These are phyloP conservation scores for Synanthedon formicaeformis DNA, from an alignment of 2,888 invertebrate species.

Conservation along the genomic window DNA sequence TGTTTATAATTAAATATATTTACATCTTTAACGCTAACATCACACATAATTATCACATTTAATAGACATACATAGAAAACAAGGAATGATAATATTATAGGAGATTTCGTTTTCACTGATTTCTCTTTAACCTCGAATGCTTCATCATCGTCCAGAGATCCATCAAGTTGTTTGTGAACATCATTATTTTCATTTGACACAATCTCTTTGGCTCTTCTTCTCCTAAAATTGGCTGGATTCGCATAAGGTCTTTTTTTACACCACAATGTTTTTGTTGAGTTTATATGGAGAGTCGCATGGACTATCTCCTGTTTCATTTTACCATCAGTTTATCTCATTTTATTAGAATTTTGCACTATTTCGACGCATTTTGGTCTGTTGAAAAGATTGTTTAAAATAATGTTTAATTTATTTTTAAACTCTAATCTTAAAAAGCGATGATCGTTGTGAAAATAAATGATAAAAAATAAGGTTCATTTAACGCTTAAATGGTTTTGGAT, in stretches of 20 bases:
- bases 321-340: conserved; percentile 48
- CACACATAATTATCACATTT: conserved; percentile 64
- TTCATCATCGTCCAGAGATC: conserved; percentile 56
- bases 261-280: conserved; percentile 23
- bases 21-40: conserved; percentile 55
- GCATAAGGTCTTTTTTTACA: conserved; percentile 28
- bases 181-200: conserved; percentile 11
- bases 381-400: background rate
- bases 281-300: conserved; percentile 47
- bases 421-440: background rate
- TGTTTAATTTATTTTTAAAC: background rate
- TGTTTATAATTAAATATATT: conserved; percentile 29
- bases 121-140: conserved; percentile 50
- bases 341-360: conserved; percentile 13
- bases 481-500: background rate
- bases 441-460: background rate
- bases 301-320: conserved; percentile 63
- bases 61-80: conserved; percentile 50
- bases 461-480: background rate
- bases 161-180: conserved; percentile 20
- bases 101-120: conserved; percentile 17
- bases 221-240: conserved; percentile 31
- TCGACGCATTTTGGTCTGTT: background rate
- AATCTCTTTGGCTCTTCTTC: conserved; percentile 19
- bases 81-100: conserved; percentile 41